phyloP scores from a whole-genome alignment of 2,113 vertebrate genomes.

The Misgurnus anguillicaudatus region DNA sequence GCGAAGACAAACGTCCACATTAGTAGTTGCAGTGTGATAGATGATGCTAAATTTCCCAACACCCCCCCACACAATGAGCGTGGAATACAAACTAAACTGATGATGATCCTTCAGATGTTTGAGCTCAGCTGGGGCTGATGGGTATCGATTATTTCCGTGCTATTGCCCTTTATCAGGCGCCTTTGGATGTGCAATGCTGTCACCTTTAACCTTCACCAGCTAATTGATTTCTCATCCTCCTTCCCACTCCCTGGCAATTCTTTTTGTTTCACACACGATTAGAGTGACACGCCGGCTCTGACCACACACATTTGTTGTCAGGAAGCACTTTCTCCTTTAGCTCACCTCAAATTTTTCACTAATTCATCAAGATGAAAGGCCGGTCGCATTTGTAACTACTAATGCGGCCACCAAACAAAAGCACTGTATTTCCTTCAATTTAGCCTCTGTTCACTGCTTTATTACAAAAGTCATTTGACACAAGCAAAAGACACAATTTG shows the following conservation, averaged over 20 bases:
- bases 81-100: constrained; percentile 42
- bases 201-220: constrained; percentile 64
- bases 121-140: constrained; percentile 38
- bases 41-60: not conserved
- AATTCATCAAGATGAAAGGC: constrained; percentile 31
- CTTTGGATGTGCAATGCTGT: constrained; percentile 63
- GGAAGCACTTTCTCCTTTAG: constrained; percentile 45
- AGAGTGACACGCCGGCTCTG: constrained; percentile 22
- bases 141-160: constrained; percentile 50
- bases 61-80: not conserved
- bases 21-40: not conserved
- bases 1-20: not conserved
- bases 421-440: constrained; percentile 12
- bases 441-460: not conserved
- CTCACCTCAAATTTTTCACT: constrained; percentile 31
- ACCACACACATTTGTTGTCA: constrained; percentile 24
- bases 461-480: constrained; percentile 13
- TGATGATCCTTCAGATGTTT: constrained; percentile 40
- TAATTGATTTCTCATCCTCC: constrained; percentile 75
- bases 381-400: constrained; percentile 8
- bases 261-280: constrained; percentile 60
- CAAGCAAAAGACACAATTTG: constrained; percentile 19
- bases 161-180: constrained; percentile 70
- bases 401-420: constrained; percentile 23
- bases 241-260: constrained; percentile 60